Base-by-base conservation (phyloP, 1,140 invertebrate species). In the Himalopsyche phryganea region DNA sequence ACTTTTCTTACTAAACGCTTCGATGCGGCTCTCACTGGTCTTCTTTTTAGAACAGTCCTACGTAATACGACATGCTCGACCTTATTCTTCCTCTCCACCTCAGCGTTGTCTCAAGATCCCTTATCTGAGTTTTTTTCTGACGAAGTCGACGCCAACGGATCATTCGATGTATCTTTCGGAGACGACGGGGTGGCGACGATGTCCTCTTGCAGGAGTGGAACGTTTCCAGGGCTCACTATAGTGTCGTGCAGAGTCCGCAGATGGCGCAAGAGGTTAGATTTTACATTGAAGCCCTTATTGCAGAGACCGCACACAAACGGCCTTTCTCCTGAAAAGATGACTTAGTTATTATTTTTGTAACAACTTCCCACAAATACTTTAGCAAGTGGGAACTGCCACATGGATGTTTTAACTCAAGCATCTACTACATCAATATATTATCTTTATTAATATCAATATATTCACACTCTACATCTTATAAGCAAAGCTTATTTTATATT, bases 261-360 rank as follows among this genome's bases (percentile, higher is more conserved):
- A 71, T 89, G 86, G 60, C 86, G 81, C 36, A 88, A 69, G 44
- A 88, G 71, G 71, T 88, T 88, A 58, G 86, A 88, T 71, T 89
- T 89, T 54, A 88, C 87, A 69, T 88, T 89, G 71, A 89, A 89
- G 9, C 85, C 85, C 67, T 88, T 88, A 75, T 84, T 83, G 76
- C 86, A 89, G 32, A 86, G 80, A 32, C 83, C 83, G 75, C 86
- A 89, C 35, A 85, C 76, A 72, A 87, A 88, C 14, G 86, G 86
- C 59, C 81, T 79, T 68, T 88, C 86, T 15, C 76, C 76, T 78
- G 55, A 9, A 45, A 56, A 52, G 4, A 32, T 19, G 20, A 40
- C n/a, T 6, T 35, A 35, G n/a, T 55, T 14, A 6, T 2, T 20
- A 40, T 28, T 28, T 46, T 9, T 7, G 7, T 14, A 14, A 46